Evolutionary conservation across 2,797 vertebrate species (phyloP), one percentile per base, ranked within the genome.

Genomic region (Benthosema pterotum): DNA sequence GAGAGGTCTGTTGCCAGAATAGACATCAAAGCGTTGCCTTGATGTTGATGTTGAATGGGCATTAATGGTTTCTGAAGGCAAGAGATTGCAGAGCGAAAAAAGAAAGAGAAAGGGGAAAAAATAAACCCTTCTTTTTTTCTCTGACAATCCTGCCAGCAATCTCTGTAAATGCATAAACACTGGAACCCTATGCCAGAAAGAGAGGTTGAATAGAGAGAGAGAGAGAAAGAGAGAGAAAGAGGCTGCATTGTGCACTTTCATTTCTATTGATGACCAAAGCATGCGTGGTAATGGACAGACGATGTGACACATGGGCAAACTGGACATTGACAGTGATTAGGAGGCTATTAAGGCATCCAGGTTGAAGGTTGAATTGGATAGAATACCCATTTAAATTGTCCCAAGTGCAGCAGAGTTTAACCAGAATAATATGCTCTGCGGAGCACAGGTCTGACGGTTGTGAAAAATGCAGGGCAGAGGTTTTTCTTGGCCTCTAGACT

Each of bases 31-130:
- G 96, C 93, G 69, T 79, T 78, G 93, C 94, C 95, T 96, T 96
- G 94, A 96, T 96, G 95, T 95, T 94, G 91, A 93, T 92, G 91
- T 95, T 95, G 92, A 96, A 96, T 93, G 94, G 93, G 95, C 94
- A 94, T 94, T 96, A 96, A 95, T 95, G 93, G 94, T 91, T 95
- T 96, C 94, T 94, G 95, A 95, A 96, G 94, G 94, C 94, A 95
- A 94, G 94, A 94, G 95, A 94, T 94, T 95, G 94, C 94, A 93
- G 86, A 75, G 83, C 65, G 73, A 61, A 72, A 69, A 79, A 82
- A 82, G 83, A 78, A 57, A 89, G 90, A 89, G 83, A 85, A 88
- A 88, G 85, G 91, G 91, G 84, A 79, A 65, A 92, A 94, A 93
- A 94, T 92, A 95, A 95, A 93, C 91, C 94, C 92, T 91, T 88